Evolutionary conservation across 1,140 invertebrate species (phyloP).

Genomic region (Brachionus angularis): DNA sequence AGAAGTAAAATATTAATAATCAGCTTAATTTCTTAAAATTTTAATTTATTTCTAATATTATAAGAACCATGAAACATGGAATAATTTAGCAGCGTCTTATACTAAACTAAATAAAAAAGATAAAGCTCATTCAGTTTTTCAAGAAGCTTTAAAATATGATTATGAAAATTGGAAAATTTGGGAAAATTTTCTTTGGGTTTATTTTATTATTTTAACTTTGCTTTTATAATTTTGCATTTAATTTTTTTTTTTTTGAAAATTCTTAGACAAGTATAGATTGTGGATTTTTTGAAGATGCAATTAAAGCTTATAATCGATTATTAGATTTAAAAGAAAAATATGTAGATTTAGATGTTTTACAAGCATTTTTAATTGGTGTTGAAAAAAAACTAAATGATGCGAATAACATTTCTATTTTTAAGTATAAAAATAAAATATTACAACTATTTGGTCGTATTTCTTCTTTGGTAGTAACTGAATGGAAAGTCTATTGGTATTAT

Average conservation of each 20-base stretch:
- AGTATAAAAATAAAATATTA: slow-evolving; percentile 63
- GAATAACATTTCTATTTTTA: slow-evolving; percentile 60
- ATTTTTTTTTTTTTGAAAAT: neutral
- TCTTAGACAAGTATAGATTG: slow-evolving; percentile 54
- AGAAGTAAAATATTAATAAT: slow-evolving; percentile 61
- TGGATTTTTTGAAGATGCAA: slow-evolving; percentile 64
- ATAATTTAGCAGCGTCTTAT: slow-evolving; percentile 88
- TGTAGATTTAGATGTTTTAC: slow-evolving; percentile 66
- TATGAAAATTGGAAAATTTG: slow-evolving; percentile 93
- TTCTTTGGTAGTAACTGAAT: slow-evolving; percentile 46
- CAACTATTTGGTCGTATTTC: slow-evolving; percentile 78
- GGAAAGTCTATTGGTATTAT: slow-evolving; percentile 40
- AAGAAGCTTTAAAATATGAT: slow-evolving; percentile 85
- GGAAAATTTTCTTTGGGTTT: slow-evolving; percentile 70
- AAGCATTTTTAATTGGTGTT: slow-evolving; percentile 61
- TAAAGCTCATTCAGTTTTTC: slow-evolving; percentile 65
- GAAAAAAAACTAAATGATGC: slow-evolving; percentile 63
- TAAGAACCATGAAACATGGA: slow-evolving; percentile 89
- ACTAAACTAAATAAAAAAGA: slow-evolving; percentile 77
- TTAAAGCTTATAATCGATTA: slow-evolving; percentile 74
- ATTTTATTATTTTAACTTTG: neutral
- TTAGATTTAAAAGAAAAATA: slow-evolving; percentile 77
- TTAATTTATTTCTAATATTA: slow-evolving; percentile 45
- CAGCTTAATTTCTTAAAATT: neutral
- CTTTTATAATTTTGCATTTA: too few relatives aligned